These are phyloP conservation scores for Enoplosus armatus DNA, from an alignment of 2,797 vertebrate species.

Conservation along the genomic window DNA sequence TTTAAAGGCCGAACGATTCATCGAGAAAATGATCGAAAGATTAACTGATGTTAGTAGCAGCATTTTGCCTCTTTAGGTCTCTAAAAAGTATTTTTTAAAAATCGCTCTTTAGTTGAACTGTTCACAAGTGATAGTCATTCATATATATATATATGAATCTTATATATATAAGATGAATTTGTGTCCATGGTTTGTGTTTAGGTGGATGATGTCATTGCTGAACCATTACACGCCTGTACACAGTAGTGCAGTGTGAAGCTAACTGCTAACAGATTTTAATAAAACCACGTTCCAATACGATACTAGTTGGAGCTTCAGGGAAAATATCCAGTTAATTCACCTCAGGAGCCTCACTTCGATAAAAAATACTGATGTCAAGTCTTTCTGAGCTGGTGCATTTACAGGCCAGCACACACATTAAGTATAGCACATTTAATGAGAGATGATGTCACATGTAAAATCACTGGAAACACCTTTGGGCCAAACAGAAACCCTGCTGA, in stretches of 20 bases:
- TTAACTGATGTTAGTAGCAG: not conserved
- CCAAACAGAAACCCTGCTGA: not conserved
- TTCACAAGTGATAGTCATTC: not conserved
- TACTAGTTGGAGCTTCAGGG: conserved; percentile 9
- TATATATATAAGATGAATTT: too few relatives aligned
- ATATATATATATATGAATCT: too few relatives aligned
- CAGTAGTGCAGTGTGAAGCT: conserved; percentile 29
- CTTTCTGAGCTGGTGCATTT: conserved; percentile 10
- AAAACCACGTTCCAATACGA: conserved; percentile 12
- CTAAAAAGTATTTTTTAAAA: too few relatives aligned
- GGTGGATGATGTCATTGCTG: conserved; percentile 34
- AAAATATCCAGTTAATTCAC: conserved; percentile 11
- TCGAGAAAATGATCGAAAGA: not conserved
- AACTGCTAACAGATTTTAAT: conserved; percentile 35
- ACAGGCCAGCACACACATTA: conserved; percentile 22
- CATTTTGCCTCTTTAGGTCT: not conserved
- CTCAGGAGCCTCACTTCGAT: conserved; percentile 23
- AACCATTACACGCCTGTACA: conserved; percentile 23
- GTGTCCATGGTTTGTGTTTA: conserved; percentile 5
- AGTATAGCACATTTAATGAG: conserved; percentile 21
- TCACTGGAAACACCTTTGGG: not conserved
- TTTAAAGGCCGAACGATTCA: not conserved
- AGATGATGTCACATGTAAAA: conserved; percentile 34
- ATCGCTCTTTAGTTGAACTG: too few relatives aligned
- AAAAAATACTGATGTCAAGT: conserved; percentile 5